phyloP scores from a whole-genome alignment of 23 tunicate species.

The Styela plicata region DNA sequence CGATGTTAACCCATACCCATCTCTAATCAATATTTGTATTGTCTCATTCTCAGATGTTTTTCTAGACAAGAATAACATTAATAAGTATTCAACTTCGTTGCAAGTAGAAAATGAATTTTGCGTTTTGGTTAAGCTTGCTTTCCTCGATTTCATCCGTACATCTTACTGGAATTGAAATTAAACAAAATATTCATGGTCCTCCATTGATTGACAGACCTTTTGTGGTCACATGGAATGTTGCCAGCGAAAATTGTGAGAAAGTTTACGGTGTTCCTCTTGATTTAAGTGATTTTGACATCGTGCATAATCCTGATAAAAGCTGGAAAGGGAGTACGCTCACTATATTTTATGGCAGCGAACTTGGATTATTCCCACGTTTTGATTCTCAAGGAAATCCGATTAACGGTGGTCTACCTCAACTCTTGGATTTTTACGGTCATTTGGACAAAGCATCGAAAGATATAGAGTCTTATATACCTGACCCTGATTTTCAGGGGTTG shows the following conservation, averaged over 20 bases:
- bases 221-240: slow-evolving; percentile 74
- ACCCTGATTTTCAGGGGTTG: slow-evolving; percentile 66
- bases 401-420: slow-evolving; percentile 98
- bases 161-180: too few species aligned
- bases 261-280: slow-evolving; percentile 51
- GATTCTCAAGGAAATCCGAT: slow-evolving; percentile 48
- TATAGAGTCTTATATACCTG: slow-evolving; percentile 61
- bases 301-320: slow-evolving; percentile 47
- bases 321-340: slow-evolving; percentile 57
- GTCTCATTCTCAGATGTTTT: too few species aligned
- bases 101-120: too few species aligned
- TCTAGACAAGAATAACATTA: too few species aligned
- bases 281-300: slow-evolving; percentile 66
- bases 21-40: too few species aligned
- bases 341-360: slow-evolving; percentile 50
- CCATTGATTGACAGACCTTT: slow-evolving; percentile 58
- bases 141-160: too few species aligned
- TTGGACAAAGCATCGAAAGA: slow-evolving; percentile 47
- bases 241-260: slow-evolving; percentile 40
- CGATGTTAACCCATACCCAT: too few species aligned
- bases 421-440: slow-evolving; percentile 56
- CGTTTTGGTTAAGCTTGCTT: too few species aligned
- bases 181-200: slow-evolving; percentile 20
- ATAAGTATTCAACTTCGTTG: too few species aligned
- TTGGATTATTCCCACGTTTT: slow-evolving; percentile 70